Base-by-base conservation (phyloP, 2,888 invertebrate genomes). In the Xestia xanthographa region DNA sequence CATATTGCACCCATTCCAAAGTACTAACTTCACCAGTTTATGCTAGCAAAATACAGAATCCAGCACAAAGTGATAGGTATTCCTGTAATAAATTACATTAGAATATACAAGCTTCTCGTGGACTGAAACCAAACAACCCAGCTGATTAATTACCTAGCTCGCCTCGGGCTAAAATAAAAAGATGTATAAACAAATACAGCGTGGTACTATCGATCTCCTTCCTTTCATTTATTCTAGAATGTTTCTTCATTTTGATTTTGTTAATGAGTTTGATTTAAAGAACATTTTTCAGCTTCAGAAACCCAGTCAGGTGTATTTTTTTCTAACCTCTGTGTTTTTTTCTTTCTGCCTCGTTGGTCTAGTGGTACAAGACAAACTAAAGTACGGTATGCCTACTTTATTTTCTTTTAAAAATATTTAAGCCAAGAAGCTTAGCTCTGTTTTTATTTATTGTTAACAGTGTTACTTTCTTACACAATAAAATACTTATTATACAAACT, bases 81-180 rank as follows among this genome's bases (percentile, higher is more conserved):
- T 77, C 62, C n/a, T 77, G 76, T 81, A 80, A 86, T 88, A 87
- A 87, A 88, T 87, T 81, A 86, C 79, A 82, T 81, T 83, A 84
- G 77, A 85, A 86, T 86, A 86, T 76, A 87, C 85, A 87, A 83
- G 79, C 82, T 68, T 73, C 81, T 79, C 69, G 86, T 77, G 66
- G 68, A 80, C 82, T 80, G 74, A 82, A 88, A 86, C 84, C 84
- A 82, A 86, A 85, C 75, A 72, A 75, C 74, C 72, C 72, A 81
- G 65, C 82, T 88, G 87, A 88, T 88, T 87, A 88, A 88, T 87
- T 87, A 83, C 82, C 72, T 12, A 67, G 75, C 76, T 87, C 67
- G 76, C 76, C 80, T 81, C 77, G 88, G 60, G 75, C 70, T 81
- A 69, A 83, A 83, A 81, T 84, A 86, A 87, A 86, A 87, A 84